phyloP scores from a whole-genome alignment of 2,888 invertebrate species.

The Thalpophila matura region DNA sequence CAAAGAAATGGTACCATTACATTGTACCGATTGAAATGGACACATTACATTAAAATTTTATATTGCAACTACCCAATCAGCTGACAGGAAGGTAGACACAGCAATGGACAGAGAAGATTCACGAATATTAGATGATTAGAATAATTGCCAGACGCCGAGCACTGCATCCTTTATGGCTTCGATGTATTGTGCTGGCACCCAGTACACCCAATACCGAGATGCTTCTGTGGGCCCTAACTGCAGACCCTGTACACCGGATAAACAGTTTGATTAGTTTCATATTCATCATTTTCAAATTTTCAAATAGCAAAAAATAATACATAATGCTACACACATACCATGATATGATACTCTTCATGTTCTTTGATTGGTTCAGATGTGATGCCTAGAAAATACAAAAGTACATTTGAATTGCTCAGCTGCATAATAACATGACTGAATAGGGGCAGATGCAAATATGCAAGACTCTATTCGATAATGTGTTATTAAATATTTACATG shows the following conservation, averaged over 20 bases:
- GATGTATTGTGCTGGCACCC: slow-evolving; percentile 97
- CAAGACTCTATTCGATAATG: too few relatives aligned
- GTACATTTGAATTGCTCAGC: neutral
- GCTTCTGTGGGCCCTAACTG: slow-evolving; percentile 98
- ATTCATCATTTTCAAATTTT: neutral
- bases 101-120: slow-evolving; percentile 69
- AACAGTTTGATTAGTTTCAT: neutral
- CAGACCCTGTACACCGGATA: slow-evolving; percentile 92
- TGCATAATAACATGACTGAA: neutral
- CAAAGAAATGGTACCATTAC: slow-evolving; percentile 83
- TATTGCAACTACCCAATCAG: slow-evolving; percentile 87
- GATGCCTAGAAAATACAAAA: slow-evolving; percentile 78
- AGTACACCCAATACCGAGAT: slow-evolving; percentile 97
- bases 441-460: too few relatives aligned
- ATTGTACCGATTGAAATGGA: slow-evolving; percentile 79
- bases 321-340: slow-evolving; percentile 90
- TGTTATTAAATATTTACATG: too few relatives aligned
- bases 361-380: slow-evolving; percentile 96
- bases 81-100: slow-evolving; percentile 77
- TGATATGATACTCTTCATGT: slow-evolving; percentile 97
- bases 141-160: slow-evolving; percentile 96
- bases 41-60: slow-evolving; percentile 74
- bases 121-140: slow-evolving; percentile 83
- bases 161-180: slow-evolving; percentile 97
- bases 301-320: neutral